Percentiles rank a stretch among this genome's conserved stretches.
phyloP scores from a whole-genome alignment of 2,888 invertebrate species.

The Sturmia bella region DNA sequence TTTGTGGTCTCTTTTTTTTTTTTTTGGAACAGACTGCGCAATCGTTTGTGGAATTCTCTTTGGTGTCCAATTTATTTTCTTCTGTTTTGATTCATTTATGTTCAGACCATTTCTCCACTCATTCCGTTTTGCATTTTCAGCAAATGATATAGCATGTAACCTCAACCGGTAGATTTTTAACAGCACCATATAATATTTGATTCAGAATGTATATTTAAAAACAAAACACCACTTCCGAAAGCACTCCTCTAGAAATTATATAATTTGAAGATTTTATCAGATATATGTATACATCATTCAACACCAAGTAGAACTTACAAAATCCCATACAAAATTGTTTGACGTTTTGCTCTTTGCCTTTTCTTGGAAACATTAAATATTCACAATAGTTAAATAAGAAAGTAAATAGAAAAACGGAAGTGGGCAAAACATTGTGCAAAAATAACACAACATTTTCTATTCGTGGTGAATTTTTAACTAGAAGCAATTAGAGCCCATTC shows the following conservation, averaged over 20 bases:
- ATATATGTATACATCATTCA: too few relatives aligned
- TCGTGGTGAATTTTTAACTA: too few relatives aligned
- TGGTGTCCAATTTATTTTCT: slow-evolving; percentile 13
- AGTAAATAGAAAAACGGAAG: neutral
- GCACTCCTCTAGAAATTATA: too few relatives aligned
- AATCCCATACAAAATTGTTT: neutral
- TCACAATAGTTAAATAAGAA: slow-evolving; percentile 28
- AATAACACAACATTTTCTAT: too few relatives aligned
- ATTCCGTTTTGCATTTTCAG: neutral
- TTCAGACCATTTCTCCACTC: neutral
- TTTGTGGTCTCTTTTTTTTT: slow-evolving; percentile 32
- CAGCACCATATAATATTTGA: too few relatives aligned
- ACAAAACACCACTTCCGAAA: neutral
- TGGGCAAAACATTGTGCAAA: too few relatives aligned
- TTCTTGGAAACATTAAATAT: neutral
- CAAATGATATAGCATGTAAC: slow-evolving; percentile 9
- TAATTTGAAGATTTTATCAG: neutral
- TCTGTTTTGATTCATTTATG: slow-evolving; percentile 64
- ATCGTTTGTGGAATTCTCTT: slow-evolving; percentile 45
- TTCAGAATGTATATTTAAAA: neutral
- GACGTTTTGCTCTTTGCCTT: neutral
- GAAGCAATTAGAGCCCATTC: too few relatives aligned
- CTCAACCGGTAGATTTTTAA: slow-evolving; percentile 17
- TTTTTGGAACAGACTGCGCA: slow-evolving; percentile 54
- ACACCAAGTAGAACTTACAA: neutral